phyloP scores from a whole-genome alignment of 2,888 invertebrate genomes.

The Chymomyza procnemis region DNA sequence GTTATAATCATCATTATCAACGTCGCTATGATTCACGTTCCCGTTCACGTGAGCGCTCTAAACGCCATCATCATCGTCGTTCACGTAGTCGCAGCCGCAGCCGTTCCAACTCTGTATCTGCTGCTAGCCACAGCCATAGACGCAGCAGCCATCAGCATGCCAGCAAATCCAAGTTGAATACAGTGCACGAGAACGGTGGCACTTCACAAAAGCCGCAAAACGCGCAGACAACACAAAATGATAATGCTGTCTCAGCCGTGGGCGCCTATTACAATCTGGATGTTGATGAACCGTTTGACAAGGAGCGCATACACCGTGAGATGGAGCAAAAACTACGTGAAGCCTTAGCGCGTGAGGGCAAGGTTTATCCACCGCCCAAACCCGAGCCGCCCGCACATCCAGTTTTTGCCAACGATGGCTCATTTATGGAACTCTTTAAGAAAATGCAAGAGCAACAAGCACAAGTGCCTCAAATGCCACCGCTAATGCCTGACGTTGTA shows the following conservation, averaged over 20 bases:
- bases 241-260: conserved; percentile 44
- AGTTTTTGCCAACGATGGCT: conserved; percentile 87
- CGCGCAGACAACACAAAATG: conserved; percentile 11
- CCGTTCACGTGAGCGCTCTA: conserved; percentile 35
- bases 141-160: conserved; percentile 17
- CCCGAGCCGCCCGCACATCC: conserved; percentile 81
- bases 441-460: conserved; percentile 82
- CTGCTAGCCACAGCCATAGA: conserved; percentile 14
- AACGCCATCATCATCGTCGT: conserved; percentile 43
- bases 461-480: conserved; percentile 10
- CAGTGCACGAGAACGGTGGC: neutral
- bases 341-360: conserved; percentile 77
- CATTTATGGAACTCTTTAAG: conserved; percentile 94
- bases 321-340: conserved; percentile 77
- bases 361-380: conserved; percentile 81
- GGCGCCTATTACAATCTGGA: conserved; percentile 72
- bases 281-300: conserved; percentile 75
- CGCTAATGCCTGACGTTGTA: neutral
- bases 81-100: conserved; percentile 29
- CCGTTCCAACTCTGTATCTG: conserved; percentile 31
- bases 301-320: conserved; percentile 78
- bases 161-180: conserved; percentile 1
- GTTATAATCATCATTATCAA: conserved; percentile 22
- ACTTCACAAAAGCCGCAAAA: conserved; percentile 5
- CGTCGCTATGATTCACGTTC: conserved; percentile 46